Evolutionary conservation across 2,113 vertebrate genomes (phyloP), one percentile per base, ranked within the genome.

Genomic region (Urocynchramus pylzowi): DNA sequence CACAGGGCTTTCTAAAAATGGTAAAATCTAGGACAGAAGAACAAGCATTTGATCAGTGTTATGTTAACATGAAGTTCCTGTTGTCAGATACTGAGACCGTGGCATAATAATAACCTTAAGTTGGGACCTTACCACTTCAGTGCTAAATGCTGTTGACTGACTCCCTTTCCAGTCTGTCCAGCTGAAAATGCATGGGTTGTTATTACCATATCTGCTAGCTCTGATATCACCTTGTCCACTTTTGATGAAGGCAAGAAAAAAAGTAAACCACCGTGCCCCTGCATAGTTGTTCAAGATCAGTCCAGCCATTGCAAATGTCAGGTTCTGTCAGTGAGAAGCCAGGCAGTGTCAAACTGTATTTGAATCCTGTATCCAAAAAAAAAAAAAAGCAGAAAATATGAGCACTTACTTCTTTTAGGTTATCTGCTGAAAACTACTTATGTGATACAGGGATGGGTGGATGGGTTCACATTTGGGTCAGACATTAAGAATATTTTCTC

Each of bases 251-350:
- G 33, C 5, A 49, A 63, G n/a, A n/a, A 57, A 52, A 17, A 45
- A 30, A 6, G 16, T 30, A 68, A 61, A 61, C n/a, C 2, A 2
- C 54, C 0, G 0, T 37, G 23, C 3, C 11, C n/a, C 28, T 59
- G 24, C 8, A 53, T 16, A 33, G 59, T 42, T 50, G 8, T 18
- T 88, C 41, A 71, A 63, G 10, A 69, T 80, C 67, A 61, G 41
- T 23, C 23, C 79, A 92, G 24, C 39, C 84, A 81, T 57, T 74
- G 68, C 47, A 90, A 44, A 28, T 52, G 52, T 71, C 68, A 89
- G 39, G 21, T 81, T 87, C 39, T 54, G 24, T 20, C 76, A 84
- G 45, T 6, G 28, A 56, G 83, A 92, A 68, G 45, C 63, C 84
- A 81, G 42, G 59, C 26, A 83, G 5, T 74, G 76, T 45, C 42